A percentile compares a stretch with the other conserved stretches of the same genome.
Conservation (phyloP, 1,140 invertebrate genomes). For the Lepeophtheirus salmonis region DNA sequence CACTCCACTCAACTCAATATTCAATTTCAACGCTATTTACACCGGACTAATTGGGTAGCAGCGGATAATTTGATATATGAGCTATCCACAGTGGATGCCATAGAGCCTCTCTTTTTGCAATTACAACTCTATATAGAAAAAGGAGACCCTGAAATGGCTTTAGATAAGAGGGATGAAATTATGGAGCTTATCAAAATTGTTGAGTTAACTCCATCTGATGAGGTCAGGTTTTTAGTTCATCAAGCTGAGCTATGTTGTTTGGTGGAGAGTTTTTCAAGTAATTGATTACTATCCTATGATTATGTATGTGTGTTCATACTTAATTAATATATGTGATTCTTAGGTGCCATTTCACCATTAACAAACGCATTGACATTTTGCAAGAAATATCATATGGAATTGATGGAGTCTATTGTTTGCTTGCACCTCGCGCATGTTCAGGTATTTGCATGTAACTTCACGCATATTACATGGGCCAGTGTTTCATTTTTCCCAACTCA, state of each 20-base stretch:
- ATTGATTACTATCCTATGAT: no score
- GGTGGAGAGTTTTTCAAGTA: conserved; percentile 11
- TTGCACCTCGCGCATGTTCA: conserved; percentile 53
- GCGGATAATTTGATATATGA: conserved; percentile 50
- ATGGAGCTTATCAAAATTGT: conserved; percentile 31
- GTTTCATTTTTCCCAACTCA: no score
- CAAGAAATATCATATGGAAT: conserved; percentile 48
- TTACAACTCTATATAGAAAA: conserved; percentile 46
- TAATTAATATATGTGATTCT: conserved; percentile 30
- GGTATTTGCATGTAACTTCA: no score
- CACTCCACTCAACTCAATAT: conserved; percentile 44
- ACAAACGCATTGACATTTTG: conserved; percentile 49
- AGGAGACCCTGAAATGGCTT: conserved; percentile 41
- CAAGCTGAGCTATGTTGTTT: conserved; percentile 46
- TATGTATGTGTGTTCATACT: not conserved
- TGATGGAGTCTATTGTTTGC: conserved; percentile 48
- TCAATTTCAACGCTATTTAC: conserved; percentile 36
- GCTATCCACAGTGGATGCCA: conserved; percentile 45
- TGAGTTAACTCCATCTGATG: conserved; percentile 35
- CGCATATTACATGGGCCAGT: no score
- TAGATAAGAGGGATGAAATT: conserved; percentile 34
- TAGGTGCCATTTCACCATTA: conserved; percentile 37
- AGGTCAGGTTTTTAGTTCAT: conserved; percentile 45
- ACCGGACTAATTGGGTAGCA: conserved; percentile 49
- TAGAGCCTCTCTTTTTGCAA: conserved; percentile 37